Base-by-base conservation (phyloP, 2,888 invertebrate genomes). In the Drosophila buzzatii region DNA sequence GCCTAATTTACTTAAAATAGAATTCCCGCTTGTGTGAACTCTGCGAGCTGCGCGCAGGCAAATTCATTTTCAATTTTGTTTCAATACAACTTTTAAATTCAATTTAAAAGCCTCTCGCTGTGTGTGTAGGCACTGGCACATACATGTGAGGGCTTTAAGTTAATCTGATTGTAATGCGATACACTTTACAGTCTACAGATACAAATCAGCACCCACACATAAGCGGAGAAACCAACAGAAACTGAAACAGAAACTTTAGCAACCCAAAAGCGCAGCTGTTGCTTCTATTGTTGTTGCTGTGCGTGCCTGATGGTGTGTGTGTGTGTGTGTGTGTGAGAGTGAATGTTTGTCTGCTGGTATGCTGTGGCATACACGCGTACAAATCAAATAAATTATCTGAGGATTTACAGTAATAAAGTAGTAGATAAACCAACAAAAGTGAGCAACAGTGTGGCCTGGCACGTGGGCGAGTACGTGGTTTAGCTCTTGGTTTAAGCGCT, bases 111-210 rank as follows among this genome's bases (percentile, higher is more conserved):
- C 18, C 51, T 18, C 55, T 57, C 55, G 39, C 51, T 45, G 44
- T 20, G 44, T 23, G 7, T 23, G 14, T 7, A 31, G 42, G 44
- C 41, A 31, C 49, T 51, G 47, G 51, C 35, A 44, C 60, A 56
- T 44, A 56, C 73, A 72, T 59, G 70, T 59, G 81, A 72, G 71
- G 85, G 86, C 86, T 81, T 85, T 76, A 81, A 82, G 82, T 86
- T 85, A 85, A 85, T 85, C 85, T 85, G 85, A 85, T 85, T 85
- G 85, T 86, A 85, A 85, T 85, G 73, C 85, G 85, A 85, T 86
- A 85, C 86, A 85, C 85, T 85, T 85, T 85, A 76, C 86, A 85
- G 85, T 85, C 79, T 82, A 53, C 60, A 86, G 86, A 85, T 85
- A 85, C 81, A 85, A 85, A 87, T 87, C 87, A 85, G 83, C 85